These are phyloP conservation scores for Callospermophilus lateralis DNA, from an alignment of 2,113 vertebrate genomes.

Conservation along the genomic window DNA sequence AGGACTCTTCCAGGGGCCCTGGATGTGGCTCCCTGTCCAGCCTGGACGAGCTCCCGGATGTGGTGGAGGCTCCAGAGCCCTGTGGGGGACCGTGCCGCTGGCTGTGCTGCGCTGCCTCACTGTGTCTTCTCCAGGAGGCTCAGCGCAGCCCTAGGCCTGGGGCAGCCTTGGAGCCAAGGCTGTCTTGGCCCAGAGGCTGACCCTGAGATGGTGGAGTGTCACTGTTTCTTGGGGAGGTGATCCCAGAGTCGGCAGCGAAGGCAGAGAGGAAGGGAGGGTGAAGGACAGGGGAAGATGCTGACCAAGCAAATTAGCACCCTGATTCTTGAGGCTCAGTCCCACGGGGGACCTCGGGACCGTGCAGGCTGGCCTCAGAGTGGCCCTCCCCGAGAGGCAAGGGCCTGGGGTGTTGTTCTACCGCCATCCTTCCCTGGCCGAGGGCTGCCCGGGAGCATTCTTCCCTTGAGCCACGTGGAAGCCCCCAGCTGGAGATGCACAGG, in stretches of 20 bases:
- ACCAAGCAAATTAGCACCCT: fast-evolving
- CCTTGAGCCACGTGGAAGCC: neutral
- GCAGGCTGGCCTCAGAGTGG: fast-evolving
- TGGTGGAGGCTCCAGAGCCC: fast-evolving
- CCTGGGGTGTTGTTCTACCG: neutral
- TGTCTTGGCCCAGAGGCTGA: neutral
- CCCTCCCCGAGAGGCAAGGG: fast-evolving
- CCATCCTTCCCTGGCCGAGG: neutral
- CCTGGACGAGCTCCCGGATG: neutral
- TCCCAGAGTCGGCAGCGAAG: neutral
- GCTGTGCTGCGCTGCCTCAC: fast-evolving
- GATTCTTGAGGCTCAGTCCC: neutral
- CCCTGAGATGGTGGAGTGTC: neutral
- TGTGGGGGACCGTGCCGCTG: fast-evolving
- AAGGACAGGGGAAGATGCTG: neutral
- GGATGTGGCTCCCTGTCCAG: neutral
- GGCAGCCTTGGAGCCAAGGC: no score
- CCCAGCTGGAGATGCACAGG: neutral
- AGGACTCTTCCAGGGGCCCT: neutral
- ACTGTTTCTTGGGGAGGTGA: neutral
- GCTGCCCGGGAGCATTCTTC: neutral
- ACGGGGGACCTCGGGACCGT: neutral
- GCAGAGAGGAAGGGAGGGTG: no score
- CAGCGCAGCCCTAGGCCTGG: fast-evolving
- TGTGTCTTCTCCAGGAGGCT: neutral